Conservation (phyloP, 2,113 vertebrate genomes). For the Myrmecophaga tridactyla region DNA sequence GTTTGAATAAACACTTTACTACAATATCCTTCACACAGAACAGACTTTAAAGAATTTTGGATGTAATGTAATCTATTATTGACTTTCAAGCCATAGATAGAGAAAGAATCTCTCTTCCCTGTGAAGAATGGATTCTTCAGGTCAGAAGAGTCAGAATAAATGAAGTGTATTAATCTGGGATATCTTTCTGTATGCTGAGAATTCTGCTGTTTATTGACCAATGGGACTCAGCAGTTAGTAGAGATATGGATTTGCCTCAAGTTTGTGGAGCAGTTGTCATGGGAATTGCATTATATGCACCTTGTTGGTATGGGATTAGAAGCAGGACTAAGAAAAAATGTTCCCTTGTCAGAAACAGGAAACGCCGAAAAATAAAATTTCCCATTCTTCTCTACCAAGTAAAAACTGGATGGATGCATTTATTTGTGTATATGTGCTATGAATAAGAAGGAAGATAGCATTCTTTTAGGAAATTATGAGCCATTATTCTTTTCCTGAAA, state of each 20-base stretch:
- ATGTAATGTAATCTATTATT: not conserved
- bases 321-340: constrained; percentile 32
- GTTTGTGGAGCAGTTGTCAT: constrained; percentile 61
- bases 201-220: not conserved
- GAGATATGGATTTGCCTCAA: not conserved
- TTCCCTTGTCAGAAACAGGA: not conserved
- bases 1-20: not conserved
- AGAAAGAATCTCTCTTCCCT: not conserved
- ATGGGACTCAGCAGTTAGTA: not conserved
- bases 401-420: not conserved
- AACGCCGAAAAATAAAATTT: not conserved
- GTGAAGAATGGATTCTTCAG: not conserved
- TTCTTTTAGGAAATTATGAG: not conserved
- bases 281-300: constrained; percentile 50
- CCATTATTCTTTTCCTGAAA: not conserved
- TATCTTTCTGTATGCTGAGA: not conserved
- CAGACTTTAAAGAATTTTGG: not conserved
- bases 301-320: not conserved
- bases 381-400: not conserved
- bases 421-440: not conserved
- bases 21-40: not conserved
- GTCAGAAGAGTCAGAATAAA: not conserved
- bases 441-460: not conserved
- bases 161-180: not conserved
- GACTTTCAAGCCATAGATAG: not conserved